Percentiles rank a stretch among this genome's conserved stretches.
These are phyloP conservation scores for Dioctria linearis DNA, from an alignment of 2,888 invertebrate genomes.

Conservation along the genomic window DNA sequence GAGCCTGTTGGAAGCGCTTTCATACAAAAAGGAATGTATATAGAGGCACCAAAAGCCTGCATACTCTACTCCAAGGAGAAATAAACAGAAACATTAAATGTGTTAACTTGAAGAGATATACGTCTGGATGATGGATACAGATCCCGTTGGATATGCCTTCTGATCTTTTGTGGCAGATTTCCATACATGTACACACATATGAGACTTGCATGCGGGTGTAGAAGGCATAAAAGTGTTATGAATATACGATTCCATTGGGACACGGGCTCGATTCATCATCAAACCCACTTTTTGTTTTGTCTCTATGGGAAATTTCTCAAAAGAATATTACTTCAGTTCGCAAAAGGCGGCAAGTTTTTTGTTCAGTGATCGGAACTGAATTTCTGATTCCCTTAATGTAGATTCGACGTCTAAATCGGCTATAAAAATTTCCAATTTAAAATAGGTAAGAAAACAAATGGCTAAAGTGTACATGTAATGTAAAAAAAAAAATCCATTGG, in stretches of 20 bases:
- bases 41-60: neutral
- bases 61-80: conserved; percentile 29
- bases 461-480: neutral
- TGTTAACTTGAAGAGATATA: conserved; percentile 18
- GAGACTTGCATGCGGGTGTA: neutral
- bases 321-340: conserved; percentile 12
- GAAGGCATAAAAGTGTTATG: neutral
- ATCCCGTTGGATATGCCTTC: neutral
- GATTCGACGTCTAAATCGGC: conserved; percentile 3
- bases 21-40: neutral
- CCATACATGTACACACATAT: neutral
- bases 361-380: conserved; percentile 12
- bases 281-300: neutral
- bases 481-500: neutral
- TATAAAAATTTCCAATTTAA: conserved; percentile 36
- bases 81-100: conserved; percentile 42
- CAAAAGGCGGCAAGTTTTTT: conserved; percentile 15
- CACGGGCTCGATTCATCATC: neutral
- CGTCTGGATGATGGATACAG: conserved; percentile 11
- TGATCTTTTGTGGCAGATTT: conserved; percentile 8
- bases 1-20: neutral
- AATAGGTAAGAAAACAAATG: neutral
- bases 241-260: neutral
- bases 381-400: conserved; percentile 39
- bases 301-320: neutral